Conservation (phyloP, 2,113 vertebrate species). For the Pedetes capensis region DNA sequence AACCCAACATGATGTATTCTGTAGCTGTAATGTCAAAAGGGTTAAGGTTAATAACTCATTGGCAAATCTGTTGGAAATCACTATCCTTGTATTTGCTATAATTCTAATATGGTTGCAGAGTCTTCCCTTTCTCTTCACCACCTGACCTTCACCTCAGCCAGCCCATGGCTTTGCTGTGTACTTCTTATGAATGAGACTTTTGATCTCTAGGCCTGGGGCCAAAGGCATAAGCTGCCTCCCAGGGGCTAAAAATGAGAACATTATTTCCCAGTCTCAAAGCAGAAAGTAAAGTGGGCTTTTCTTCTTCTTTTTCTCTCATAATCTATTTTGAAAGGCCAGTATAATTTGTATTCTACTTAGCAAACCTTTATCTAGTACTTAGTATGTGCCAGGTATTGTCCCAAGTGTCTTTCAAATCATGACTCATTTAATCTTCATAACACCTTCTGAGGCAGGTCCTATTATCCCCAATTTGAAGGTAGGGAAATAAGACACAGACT, state of each 20-base stretch:
- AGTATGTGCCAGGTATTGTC: not conserved
- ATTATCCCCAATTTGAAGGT: not conserved
- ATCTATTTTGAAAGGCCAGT: constrained; percentile 58
- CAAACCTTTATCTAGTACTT: constrained; percentile 9
- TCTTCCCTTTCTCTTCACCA: not conserved
- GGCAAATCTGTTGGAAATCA: constrained; percentile 46
- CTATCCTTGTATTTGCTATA: not conserved
- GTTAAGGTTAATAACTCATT: constrained; percentile 61
- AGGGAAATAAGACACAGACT: not conserved
- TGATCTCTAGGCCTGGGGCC: constrained; percentile 5
- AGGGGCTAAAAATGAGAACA: not conserved
- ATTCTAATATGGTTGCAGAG: not conserved
- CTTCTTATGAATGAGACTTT: not conserved
- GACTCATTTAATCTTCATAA: constrained; percentile 33
- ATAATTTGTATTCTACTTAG: constrained; percentile 44
- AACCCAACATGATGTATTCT: constrained; percentile 44
- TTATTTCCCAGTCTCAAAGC: not conserved
- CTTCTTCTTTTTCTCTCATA: constrained; percentile 1
- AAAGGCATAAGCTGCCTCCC: not conserved
- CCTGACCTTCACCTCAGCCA: not conserved
- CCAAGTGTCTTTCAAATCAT: constrained; percentile 26
- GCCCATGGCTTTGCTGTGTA: not conserved
- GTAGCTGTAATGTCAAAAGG: constrained; percentile 15
- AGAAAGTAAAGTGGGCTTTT: constrained; percentile 24
- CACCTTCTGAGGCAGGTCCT: not conserved